Base-by-base conservation (phyloP, 2,113 vertebrate species). In the Platichthys flesus region DNA sequence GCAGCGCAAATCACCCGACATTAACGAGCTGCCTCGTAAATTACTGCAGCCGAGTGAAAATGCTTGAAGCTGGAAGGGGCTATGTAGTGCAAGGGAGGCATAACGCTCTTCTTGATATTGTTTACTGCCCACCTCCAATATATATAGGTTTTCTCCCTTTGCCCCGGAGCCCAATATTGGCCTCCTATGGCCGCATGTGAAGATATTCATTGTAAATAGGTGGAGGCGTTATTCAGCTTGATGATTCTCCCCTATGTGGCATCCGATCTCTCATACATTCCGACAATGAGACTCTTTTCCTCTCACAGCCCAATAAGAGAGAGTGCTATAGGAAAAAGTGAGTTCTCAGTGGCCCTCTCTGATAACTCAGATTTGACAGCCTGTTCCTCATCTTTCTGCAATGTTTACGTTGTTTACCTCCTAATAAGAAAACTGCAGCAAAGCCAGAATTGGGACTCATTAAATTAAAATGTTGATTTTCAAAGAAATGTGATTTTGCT, bases 21-120 rank as follows among this genome's bases (percentile, higher is more conserved):
- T 93, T 94, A 94, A 94, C 88, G 85, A 94, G 93, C 92, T 89
- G 86, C 91, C 94, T 93, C 91, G 66, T 94, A 94, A 95, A 94
- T 94, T 89, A 91, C 87, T 74, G 86, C 82, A 82, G 88, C 81
- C 62, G n/a, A 84, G 82, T 69, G 78, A 16, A n/a, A 65, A 42
- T 24, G 79, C 86, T 73, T 21, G 56, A 59, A 79, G 79, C 76
- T 54, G 57, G 76, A 79, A 81, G 45, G 47, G 84, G 74, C 71
- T 20, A 20, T 71, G 57, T 76, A 67, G 72, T 88, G 71, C 80
- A 85, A 81, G 71, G 81, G 75, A 86, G 47, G 71, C 85, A 81
- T 86, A 86, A 85, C 60, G 45, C 84, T 69, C 70, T 68, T 79
- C 72, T 80, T 78, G 45, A 79, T 76, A 63, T 84, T 90, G 90